Evolutionary conservation across 2,888 invertebrate genomes (phyloP).

Genomic region (Hartigia nigra): DNA sequence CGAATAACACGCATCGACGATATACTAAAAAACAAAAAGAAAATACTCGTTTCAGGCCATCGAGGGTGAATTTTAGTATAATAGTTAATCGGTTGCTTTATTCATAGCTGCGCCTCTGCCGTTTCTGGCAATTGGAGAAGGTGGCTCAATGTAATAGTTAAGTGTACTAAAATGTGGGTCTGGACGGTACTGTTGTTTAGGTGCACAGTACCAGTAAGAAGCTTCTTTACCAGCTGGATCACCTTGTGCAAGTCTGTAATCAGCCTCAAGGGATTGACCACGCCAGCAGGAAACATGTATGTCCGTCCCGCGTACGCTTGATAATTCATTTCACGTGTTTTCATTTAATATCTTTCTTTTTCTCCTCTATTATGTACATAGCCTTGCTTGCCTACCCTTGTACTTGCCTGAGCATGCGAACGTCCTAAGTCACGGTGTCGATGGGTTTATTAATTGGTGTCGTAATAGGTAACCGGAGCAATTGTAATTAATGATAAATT

Average conservation of each 20-base stretch:
- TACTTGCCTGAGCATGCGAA: neutral
- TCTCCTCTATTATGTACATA: neutral
- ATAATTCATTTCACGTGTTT: neutral
- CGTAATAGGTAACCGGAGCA: neutral
- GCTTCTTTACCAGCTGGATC: slow-evolving; percentile 93
- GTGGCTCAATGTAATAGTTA: slow-evolving; percentile 25
- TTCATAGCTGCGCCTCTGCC: slow-evolving; percentile 7
- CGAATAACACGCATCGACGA: slow-evolving; percentile 32
- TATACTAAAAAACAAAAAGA: slow-evolving; percentile 18
- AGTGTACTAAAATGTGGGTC: slow-evolving; percentile 34
- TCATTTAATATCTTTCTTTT: neutral
- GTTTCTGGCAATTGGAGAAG: slow-evolving; percentile 18
- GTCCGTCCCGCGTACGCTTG: slow-evolving; percentile 55
- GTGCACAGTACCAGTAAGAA: slow-evolving; percentile 97
- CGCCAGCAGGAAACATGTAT: slow-evolving; percentile 80
- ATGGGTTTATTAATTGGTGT: neutral
- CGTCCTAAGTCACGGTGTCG: neutral
- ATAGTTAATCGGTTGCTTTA: neutral
- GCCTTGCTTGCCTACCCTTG: neutral
- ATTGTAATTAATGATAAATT: neutral
- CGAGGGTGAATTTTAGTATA: neutral
- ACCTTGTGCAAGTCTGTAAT: slow-evolving; percentile 95
- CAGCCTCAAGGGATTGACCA: slow-evolving; percentile 80
- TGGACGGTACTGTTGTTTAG: slow-evolving; percentile 67
- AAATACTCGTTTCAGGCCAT: slow-evolving; percentile 20